Percentiles rank a stretch among this genome's conserved stretches.
Conservation (phyloP, 2,888 invertebrate species). For the Deroplatys truncata region DNA sequence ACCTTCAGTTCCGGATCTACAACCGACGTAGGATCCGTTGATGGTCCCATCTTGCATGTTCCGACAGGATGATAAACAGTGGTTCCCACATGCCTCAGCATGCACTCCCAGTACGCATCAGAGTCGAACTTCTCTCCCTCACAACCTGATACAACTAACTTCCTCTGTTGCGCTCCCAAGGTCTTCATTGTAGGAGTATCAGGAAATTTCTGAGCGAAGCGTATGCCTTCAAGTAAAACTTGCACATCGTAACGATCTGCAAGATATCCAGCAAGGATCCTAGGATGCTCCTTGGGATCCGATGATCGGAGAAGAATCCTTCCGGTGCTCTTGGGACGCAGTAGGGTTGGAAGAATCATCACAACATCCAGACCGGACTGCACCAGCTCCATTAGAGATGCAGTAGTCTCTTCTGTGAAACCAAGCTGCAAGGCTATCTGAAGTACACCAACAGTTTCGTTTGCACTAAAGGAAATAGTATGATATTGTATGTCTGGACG, state of each 20-base stretch:
- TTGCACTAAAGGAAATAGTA: slow-evolving; percentile 46
- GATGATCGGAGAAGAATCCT: slow-evolving; percentile 50
- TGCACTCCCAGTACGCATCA: slow-evolving; percentile 55
- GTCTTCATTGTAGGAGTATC: slow-evolving; percentile 44
- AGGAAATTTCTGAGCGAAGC: slow-evolving; percentile 43
- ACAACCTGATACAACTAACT: slow-evolving; percentile 64
- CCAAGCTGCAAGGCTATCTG: neutral
- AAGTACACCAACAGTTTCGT: slow-evolving; percentile 18
- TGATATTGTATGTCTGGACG: slow-evolving; percentile 58
- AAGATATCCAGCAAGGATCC: slow-evolving; percentile 62
- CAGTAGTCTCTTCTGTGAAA: neutral
- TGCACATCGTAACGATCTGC: slow-evolving; percentile 52
- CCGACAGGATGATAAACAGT: slow-evolving; percentile 28
- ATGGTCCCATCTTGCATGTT: slow-evolving; percentile 26
- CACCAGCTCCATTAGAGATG: neutral
- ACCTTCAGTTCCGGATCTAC: slow-evolving; percentile 23
- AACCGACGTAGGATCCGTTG: slow-evolving; percentile 17
- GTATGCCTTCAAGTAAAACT: slow-evolving; percentile 50
- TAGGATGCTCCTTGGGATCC: slow-evolving; percentile 56
- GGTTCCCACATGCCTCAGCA: slow-evolving; percentile 39
- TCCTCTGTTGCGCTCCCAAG: slow-evolving; percentile 46
- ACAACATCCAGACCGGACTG: slow-evolving; percentile 36
- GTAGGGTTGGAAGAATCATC: slow-evolving; percentile 43
- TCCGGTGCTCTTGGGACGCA: slow-evolving; percentile 54
- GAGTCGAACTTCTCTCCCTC: slow-evolving; percentile 45